phyloP scores from a whole-genome alignment of 2,113 vertebrate genomes.

The Saguinus midas region DNA sequence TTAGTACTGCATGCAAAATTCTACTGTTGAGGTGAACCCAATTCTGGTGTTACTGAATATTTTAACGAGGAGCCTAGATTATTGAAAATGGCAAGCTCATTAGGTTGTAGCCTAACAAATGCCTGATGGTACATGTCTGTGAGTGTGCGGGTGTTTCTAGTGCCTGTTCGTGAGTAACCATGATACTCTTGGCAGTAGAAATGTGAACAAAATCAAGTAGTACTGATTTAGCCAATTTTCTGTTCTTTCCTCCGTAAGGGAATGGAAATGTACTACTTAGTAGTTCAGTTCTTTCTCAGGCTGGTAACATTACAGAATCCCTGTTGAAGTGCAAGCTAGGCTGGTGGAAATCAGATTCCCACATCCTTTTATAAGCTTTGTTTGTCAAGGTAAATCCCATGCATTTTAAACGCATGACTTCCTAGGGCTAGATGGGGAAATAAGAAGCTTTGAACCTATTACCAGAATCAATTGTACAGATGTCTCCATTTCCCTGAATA shows the following conservation, averaged over 20 bases:
- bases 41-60: neutral
- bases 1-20: neutral
- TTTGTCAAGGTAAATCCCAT: conserved; percentile 24
- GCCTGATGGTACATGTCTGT: neutral
- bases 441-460: neutral
- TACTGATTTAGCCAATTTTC: conserved; percentile 20
- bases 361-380: neutral
- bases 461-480: neutral
- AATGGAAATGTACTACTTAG: conserved; percentile 28
- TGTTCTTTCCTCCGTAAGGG: neutral
- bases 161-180: conserved; percentile 21
- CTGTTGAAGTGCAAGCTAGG: conserved; percentile 23
- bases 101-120: neutral
- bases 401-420: conserved; percentile 31
- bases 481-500: neutral
- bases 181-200: conserved; percentile 35
- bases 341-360: conserved; percentile 1
- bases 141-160: neutral
- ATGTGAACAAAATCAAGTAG: conserved; percentile 33
- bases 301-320: conserved; percentile 38
- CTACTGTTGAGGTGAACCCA: neutral
- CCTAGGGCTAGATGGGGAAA: neutral
- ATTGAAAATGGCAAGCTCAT: neutral
- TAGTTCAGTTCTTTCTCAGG: conserved; percentile 39
- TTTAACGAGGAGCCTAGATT: neutral